These are phyloP conservation scores for Aphodius sticticus DNA, from an alignment of 2,888 invertebrate genomes.

Conservation along the genomic window DNA sequence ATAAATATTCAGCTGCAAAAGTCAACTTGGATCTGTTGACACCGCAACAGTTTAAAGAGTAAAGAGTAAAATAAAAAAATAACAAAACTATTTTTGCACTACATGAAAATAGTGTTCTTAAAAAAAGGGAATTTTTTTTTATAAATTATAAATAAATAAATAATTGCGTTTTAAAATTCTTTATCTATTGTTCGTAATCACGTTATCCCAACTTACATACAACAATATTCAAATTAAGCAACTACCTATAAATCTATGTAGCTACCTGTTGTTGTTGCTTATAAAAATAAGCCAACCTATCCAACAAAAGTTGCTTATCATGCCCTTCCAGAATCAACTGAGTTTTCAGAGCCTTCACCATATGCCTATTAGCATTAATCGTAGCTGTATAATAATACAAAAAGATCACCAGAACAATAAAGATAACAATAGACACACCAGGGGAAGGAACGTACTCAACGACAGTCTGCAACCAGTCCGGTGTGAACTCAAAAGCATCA, in stretches of 20 bases:
- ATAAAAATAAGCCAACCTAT: constrained; percentile 80
- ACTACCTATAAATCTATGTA: constrained; percentile 44
- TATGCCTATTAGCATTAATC: constrained; percentile 82
- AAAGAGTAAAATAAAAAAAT: no score
- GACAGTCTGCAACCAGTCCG: constrained; percentile 66
- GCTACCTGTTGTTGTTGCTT: constrained; percentile 80
- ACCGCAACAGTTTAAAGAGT: no score
- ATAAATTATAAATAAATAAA: no score
- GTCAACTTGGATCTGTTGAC: no score
- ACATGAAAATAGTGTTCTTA: no score
- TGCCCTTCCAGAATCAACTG: constrained; percentile 87
- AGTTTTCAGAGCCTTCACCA: constrained; percentile 83
- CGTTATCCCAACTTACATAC: no score
- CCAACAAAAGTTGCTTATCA: constrained; percentile 88
- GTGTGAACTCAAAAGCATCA: constrained; percentile 69
- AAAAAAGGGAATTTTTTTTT: no score
- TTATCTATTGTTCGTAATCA: no score
- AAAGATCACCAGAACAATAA: constrained; percentile 72
- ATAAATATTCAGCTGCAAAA: no score
- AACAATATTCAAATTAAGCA: no score
- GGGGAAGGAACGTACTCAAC: constrained; percentile 77
- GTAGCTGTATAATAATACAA: constrained; percentile 87
- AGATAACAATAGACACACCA: constrained; percentile 80
- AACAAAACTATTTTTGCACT: no score
- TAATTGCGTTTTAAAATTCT: no score